A percentile compares a stretch with the other conserved stretches of the same genome.
phyloP scores from a whole-genome alignment of 2,888 invertebrate genomes.

The Stenodera caucasica region DNA sequence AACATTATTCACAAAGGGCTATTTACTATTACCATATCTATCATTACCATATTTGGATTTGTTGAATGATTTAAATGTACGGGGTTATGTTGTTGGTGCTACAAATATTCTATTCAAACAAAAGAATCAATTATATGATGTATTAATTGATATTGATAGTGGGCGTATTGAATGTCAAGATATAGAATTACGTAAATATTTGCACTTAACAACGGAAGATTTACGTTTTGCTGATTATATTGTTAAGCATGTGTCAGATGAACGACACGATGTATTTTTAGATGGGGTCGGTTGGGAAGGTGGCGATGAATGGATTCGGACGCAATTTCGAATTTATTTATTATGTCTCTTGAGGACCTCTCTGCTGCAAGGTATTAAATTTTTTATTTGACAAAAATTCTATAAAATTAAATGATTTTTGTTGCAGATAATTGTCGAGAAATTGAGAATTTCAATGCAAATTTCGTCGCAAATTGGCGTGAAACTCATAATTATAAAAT shows the following conservation, averaged over 20 bases:
- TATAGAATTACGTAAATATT: slow-evolving; percentile 74
- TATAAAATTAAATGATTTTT: no score
- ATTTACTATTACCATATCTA: slow-evolving; percentile 92
- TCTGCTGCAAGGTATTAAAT: slow-evolving; percentile 69
- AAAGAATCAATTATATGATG: slow-evolving; percentile 89
- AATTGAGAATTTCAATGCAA: slow-evolving; percentile 83
- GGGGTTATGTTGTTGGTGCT: slow-evolving; percentile 91
- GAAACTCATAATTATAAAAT: slow-evolving; percentile 85
- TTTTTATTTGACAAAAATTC: no score
- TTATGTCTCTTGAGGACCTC: slow-evolving; percentile 81
- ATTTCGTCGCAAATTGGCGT: slow-evolving; percentile 83
- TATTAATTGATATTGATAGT: slow-evolving; percentile 85
- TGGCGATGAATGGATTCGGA: slow-evolving; percentile 94
- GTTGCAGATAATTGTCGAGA: slow-evolving; percentile 75
- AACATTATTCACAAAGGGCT: slow-evolving; percentile 83
- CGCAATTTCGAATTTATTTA: slow-evolving; percentile 88
- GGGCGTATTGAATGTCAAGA: slow-evolving; percentile 82
- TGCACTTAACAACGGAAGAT: slow-evolving; percentile 93
- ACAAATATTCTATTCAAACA: slow-evolving; percentile 98
- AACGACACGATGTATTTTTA: slow-evolving; percentile 69
- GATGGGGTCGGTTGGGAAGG: slow-evolving; percentile 85
- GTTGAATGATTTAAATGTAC: slow-evolving; percentile 81
- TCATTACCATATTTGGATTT: slow-evolving; percentile 94
- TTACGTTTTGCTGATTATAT: slow-evolving; percentile 93
- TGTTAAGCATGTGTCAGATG: slow-evolving; percentile 70